phyloP scores from a whole-genome alignment of 2,888 invertebrate species.

The Lycia hirtaria region DNA sequence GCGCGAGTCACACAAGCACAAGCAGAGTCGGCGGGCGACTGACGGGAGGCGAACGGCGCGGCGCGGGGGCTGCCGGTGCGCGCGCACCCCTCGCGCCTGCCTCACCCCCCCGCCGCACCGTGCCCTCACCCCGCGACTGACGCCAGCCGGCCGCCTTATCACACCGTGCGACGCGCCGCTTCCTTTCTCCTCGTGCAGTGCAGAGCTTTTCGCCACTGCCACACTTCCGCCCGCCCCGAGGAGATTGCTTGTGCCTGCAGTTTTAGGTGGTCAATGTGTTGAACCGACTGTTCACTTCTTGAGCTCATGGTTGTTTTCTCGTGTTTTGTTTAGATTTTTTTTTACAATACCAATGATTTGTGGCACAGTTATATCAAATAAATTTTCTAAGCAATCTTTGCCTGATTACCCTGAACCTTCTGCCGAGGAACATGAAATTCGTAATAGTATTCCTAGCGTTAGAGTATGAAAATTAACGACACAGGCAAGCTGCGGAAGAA shows the following conservation, averaged over 20 bases:
- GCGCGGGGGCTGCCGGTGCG: conserved; percentile 79
- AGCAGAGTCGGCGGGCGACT: conserved; percentile 87
- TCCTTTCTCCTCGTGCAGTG: conserved; percentile 85
- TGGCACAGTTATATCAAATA: conserved; percentile 18
- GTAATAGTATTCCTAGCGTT: conserved; percentile 26
- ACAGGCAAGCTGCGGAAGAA: conserved; percentile 30
- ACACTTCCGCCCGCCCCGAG: conserved; percentile 80
- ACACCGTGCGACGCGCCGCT: conserved; percentile 78
- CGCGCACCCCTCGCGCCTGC: conserved; percentile 71
- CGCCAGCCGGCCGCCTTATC: conserved; percentile 82
- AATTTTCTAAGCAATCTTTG: conserved; percentile 25
- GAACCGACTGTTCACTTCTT: conserved; percentile 62
- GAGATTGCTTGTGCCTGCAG: conserved; percentile 70
- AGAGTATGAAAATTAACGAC: conserved; percentile 33
- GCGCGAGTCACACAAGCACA: conserved; percentile 86
- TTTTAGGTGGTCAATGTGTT: conserved; percentile 75
- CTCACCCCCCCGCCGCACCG: conserved; percentile 51
- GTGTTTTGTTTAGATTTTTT: conserved; percentile 1
- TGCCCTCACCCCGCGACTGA: conserved; percentile 62
- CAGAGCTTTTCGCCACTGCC: conserved; percentile 84
- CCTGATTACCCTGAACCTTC: conserved; percentile 19
- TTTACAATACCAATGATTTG: conserved; percentile 15
- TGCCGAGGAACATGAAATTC: conserved; percentile 22
- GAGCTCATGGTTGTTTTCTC: conserved; percentile 31
- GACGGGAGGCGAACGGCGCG: conserved; percentile 77